Percentiles rank a stretch among this genome's conserved stretches.
These are phyloP conservation scores for Todus mexicanus DNA, from an alignment of 2,797 vertebrate genomes.

Conservation along the genomic window DNA sequence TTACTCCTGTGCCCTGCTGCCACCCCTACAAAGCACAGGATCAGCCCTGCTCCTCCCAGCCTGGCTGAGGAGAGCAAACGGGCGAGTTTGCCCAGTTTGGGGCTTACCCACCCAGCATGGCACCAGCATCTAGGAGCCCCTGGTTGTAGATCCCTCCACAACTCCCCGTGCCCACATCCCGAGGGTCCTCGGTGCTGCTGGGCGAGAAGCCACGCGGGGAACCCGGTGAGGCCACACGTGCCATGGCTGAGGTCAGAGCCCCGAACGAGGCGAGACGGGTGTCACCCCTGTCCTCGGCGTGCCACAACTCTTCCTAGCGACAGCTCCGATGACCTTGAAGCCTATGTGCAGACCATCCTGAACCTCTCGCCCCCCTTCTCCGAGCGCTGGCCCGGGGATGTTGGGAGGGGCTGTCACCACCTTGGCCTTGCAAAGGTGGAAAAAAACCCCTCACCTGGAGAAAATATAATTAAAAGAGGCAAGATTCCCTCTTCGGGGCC, in stretches of 20 bases:
- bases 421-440: accelerated
- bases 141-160: neutral
- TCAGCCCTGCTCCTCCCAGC: neutral
- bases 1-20: neutral
- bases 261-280: accelerated
- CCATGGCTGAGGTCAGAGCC: neutral
- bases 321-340: accelerated
- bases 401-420: neutral
- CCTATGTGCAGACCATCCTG: neutral
- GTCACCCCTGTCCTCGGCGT: neutral
- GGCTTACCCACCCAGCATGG: neutral
- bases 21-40: accelerated
- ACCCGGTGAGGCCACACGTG: neutral
- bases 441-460: accelerated
- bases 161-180: accelerated
- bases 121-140: neutral
- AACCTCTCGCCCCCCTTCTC: accelerated
- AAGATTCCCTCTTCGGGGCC: neutral
- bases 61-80: neutral
- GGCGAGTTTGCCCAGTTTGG: neutral
- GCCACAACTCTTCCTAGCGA: neutral
- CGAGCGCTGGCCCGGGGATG: neutral
- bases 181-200: accelerated
- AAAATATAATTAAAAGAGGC: neutral
- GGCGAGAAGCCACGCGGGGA: neutral